Evolutionary conservation across 2,113 vertebrate species (phyloP).

Genomic region (Stigmatopora nigra): DNA sequence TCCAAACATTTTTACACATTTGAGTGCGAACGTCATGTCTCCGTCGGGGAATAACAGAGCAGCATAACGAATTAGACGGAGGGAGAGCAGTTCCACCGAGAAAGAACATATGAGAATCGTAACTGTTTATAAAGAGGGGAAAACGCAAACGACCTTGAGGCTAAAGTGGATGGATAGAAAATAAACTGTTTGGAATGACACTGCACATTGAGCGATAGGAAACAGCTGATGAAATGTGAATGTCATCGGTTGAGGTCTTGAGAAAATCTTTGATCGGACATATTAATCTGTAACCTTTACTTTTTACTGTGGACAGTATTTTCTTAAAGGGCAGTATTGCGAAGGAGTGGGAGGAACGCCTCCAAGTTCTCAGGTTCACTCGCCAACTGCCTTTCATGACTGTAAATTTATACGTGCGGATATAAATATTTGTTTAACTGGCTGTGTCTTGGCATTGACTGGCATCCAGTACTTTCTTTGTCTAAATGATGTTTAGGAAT

Average conservation of each 20-base stretch:
- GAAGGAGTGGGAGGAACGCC: neutral
- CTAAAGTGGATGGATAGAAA: constrained; percentile 68
- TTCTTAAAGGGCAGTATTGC: neutral
- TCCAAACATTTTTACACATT: constrained; percentile 23
- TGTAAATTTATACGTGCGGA: neutral
- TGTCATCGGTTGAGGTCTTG: constrained; percentile 49
- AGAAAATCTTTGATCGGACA: constrained; percentile 58
- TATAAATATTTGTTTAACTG: neutral
- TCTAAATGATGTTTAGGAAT: neutral
- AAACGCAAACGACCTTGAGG: constrained; percentile 63
- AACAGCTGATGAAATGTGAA: constrained; percentile 67
- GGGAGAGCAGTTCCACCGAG: constrained; percentile 44
- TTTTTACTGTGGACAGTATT: neutral
- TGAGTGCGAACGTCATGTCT: constrained; percentile 37
- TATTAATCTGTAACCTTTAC: constrained; percentile 41
- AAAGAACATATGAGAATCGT: constrained; percentile 52
- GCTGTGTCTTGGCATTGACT: neutral
- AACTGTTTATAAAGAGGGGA: constrained; percentile 48
- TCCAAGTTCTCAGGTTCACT: neutral
- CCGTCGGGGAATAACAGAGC: constrained; percentile 38
- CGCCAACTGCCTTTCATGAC: neutral
- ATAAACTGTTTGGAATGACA: constrained; percentile 76
- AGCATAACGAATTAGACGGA: constrained; percentile 41
- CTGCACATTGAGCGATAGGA: constrained; percentile 69
- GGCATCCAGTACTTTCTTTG: no score